Base-by-base conservation (phyloP, 1,140 invertebrate genomes). In the Anadara kagoshimensis region DNA sequence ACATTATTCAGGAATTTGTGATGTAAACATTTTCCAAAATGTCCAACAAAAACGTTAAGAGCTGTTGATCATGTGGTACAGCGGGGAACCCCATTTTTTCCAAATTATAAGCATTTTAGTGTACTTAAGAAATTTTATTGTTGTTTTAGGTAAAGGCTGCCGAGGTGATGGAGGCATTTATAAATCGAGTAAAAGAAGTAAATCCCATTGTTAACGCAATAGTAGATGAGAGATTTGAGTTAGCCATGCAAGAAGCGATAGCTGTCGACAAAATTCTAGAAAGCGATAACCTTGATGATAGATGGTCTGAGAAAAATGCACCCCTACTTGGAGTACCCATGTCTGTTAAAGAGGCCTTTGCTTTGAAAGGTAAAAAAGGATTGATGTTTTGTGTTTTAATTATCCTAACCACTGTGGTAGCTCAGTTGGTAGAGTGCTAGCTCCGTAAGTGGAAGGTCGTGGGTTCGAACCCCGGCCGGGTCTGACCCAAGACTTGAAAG, bases 251-350 rank as follows among this genome's bases (percentile, higher is more conserved):
- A 47, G 82, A 87, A 70, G 87, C 88, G 24, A 57, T 62, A 53
- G 65, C 82, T 16, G 76, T 89, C 5, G 87, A 89, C 67, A 72
- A 47, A 10, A 77, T 80, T 14, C 73, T 89, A 26, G 78, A 75
- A 44, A 51, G 56, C 57, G 51, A 64, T 43, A 51, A 73, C 24
- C 54, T 45, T 41, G 53, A 71, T 65, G 78, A 81, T 8, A 71
- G 77, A 54, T 86, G 79, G 57, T 82, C 82, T 22, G 78, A 78
- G 56, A 54, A 76, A 16, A 79, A 82, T 51, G 79, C 75, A 56
- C 88, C 88, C 65, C 76, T 88, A 29, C 80, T 89, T 49, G 88
- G 87, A 22, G 86, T 89, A 18, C 88, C 88, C 14, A 58, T 87
- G 16, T 83, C 87, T 63, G 81, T 85, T n/a, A 89, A 89, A 69